Base-by-base conservation (phyloP, 1,140 invertebrate species). In the Elymnias hypermnestra region DNA sequence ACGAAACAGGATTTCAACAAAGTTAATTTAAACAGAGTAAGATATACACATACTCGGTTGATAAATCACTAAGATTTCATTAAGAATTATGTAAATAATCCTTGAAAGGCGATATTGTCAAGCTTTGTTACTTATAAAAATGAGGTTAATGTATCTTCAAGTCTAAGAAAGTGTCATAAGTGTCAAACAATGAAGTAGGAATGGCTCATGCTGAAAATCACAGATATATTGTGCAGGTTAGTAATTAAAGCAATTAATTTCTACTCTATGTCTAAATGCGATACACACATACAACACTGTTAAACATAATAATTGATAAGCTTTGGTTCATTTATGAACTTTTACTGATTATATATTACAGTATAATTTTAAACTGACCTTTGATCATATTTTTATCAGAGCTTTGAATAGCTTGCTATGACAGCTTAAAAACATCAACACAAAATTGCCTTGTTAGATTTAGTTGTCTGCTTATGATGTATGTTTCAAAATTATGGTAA, bases 171-270 rank as follows among this genome's bases (percentile, higher is more conserved):
- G 17, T 17, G 18, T 36, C 36, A 37, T 21, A 28, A 69, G 68
- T 63, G 69, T 72, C 53, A 36, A 61, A 82, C 59, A 72, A 86
- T 84, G 78, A 70, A 77, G 69, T 70, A 86, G 56, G 29, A 63
- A 87, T 87, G 86, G 85, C 85, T 79, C 72, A 83, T 63, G 63
- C 81, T 72, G 84, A 87, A 60, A 88, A 86, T 79, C 86, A 87
- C 71, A 82, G 88, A 68, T 88, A 88, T 64, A 89, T 90, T 75
- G 88, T 90, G 59, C 86, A 87, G 86, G 86, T 87, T 51, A 61
- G 72, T 78, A 14, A 26, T 1, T 14, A 5, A 25, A 8, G 1
- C 1, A 21, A 21, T 37, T 21, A 39, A 14, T 3, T 39, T 25
- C 15, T 21, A 4, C 19, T 21, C 6, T 4, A 21, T 4, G 3